Evolutionary conservation across 1,140 invertebrate species (phyloP).

Genomic region (Campodea augens): DNA sequence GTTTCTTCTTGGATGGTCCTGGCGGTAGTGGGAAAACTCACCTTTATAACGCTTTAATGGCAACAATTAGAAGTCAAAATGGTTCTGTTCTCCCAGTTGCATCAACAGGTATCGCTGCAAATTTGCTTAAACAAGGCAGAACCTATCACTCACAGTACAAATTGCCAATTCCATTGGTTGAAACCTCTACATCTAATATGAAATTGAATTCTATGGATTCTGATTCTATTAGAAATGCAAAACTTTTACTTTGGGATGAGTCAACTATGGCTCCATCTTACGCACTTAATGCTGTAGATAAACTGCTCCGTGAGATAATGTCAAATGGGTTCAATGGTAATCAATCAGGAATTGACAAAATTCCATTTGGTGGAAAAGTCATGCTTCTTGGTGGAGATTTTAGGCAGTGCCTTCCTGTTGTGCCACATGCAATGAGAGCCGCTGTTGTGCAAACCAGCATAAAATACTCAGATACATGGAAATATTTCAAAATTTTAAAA

Average conservation of each 20-base stretch:
- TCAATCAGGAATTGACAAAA: too few species aligned
- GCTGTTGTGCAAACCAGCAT: conserved; percentile 16
- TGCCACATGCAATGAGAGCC: conserved; percentile 11
- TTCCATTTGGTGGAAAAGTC: conserved; percentile 9
- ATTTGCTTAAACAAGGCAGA: neutral
- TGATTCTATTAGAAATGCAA: neutral
- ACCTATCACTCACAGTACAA: neutral
- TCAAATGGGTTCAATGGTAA: neutral
- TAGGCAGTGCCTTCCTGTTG: conserved; percentile 18
- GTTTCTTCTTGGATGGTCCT: neutral
- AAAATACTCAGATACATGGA: conserved; percentile 13
- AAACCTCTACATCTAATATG: neutral
- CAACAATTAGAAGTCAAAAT: neutral
- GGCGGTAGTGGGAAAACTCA: neutral
- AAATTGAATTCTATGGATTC: neutral
- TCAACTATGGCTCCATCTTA: neutral
- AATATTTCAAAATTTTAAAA: neutral
- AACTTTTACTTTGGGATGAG: neutral
- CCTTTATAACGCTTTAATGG: neutral
- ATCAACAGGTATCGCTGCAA: neutral
- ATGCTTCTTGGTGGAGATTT: conserved; percentile 16
- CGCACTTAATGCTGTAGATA: neutral
- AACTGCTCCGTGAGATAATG: neutral
- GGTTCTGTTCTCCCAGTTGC: neutral
- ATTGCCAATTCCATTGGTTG: neutral